Evolutionary conservation across 2,797 vertebrate genomes (phyloP).

Genomic region (Myripristis murdjan): DNA sequence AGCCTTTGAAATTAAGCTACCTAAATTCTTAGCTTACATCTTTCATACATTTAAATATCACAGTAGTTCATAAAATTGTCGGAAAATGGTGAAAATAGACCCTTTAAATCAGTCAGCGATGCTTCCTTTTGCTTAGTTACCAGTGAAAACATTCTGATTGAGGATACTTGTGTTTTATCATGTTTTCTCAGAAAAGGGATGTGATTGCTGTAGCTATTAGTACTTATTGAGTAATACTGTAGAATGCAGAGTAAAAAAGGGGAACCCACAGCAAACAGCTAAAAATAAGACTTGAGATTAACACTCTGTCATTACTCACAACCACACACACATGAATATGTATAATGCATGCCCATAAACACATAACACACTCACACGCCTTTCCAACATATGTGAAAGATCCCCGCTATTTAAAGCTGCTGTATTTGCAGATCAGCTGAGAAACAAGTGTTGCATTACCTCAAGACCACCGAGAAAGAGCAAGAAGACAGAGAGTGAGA

Average conservation of each 20-base stretch:
- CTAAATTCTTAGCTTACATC: too few species aligned
- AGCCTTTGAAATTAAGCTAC: too few species aligned
- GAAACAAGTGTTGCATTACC: constrained; percentile 70
- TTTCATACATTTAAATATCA: too few species aligned
- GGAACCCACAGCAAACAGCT: background rate
- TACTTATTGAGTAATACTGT: background rate
- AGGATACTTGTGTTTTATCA: too few species aligned
- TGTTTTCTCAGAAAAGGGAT: too few species aligned
- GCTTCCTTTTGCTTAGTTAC: too few species aligned
- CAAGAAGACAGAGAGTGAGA: constrained; percentile 38
- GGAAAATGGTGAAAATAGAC: too few species aligned
- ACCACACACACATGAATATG: background rate
- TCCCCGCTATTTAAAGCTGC: constrained; percentile 68
- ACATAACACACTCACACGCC: constrained; percentile 47
- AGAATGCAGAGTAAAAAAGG: background rate
- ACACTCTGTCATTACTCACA: background rate
- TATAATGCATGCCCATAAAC: background rate
- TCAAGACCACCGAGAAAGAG: constrained; percentile 71
- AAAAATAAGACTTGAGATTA: background rate
- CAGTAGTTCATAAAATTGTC: too few species aligned
- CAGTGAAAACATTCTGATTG: too few species aligned
- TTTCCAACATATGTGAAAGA: constrained; percentile 79
- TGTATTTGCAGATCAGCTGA: constrained; percentile 66
- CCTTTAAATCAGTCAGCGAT: too few species aligned
- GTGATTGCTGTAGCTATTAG: background rate